These are phyloP conservation scores for Cynocephalus volans DNA, from an alignment of 2,113 vertebrate genomes.

Conservation along the genomic window DNA sequence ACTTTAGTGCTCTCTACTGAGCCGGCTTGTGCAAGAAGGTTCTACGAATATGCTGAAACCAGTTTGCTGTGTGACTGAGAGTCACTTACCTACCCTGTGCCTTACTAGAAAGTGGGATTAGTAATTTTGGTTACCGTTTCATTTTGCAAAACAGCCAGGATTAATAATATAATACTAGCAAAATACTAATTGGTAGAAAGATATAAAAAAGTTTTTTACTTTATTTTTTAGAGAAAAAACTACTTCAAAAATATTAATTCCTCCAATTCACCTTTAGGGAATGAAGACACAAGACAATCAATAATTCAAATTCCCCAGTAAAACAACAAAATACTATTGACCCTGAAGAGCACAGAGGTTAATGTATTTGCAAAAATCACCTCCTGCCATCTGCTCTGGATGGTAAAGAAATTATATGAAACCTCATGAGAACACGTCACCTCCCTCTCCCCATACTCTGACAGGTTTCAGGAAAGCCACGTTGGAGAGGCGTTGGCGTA, in stretches of 20 bases:
- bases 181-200: slow-evolving; percentile 43
- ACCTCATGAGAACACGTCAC: slow-evolving; percentile 42
- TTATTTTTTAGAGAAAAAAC: not conserved
- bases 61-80: not conserved
- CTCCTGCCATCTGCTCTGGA: slow-evolving; percentile 4
- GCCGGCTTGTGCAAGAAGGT: not conserved
- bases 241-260: slow-evolving; percentile 63
- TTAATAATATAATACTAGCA: slow-evolving; percentile 57
- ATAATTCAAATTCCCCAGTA: slow-evolving; percentile 77
- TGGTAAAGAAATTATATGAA: slow-evolving; percentile 53
- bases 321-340: slow-evolving; percentile 70
- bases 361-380: slow-evolving; percentile 78
- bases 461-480: not conserved
- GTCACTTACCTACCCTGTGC: not conserved
- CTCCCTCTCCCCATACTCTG: not conserved
- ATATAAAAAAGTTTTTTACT: not conserved
- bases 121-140: slow-evolving; percentile 18
- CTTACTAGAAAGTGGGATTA: not conserved
- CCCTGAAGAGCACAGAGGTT: slow-evolving; percentile 69
- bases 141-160: slow-evolving; percentile 12
- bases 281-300: slow-evolving; percentile 63
- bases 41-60: not conserved
- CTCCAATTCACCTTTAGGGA: slow-evolving; percentile 56
- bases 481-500: not conserved
- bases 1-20: not conserved